Percentiles rank a stretch among this genome's conserved stretches.
These are phyloP conservation scores for Nysson spinosus DNA, from an alignment of 2,888 invertebrate genomes.

Conservation along the genomic window DNA sequence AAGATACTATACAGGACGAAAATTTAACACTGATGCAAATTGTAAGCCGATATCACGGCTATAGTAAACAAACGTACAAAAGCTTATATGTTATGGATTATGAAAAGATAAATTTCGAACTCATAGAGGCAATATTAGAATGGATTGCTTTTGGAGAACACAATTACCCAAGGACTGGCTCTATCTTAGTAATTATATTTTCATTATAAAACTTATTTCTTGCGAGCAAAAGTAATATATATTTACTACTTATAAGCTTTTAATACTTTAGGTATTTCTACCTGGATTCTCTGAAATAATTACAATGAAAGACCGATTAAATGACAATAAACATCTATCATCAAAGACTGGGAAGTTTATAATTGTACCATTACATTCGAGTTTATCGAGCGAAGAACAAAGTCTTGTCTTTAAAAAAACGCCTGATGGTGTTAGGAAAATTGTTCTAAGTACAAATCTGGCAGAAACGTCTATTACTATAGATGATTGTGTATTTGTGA, in stretches of 20 bases:
- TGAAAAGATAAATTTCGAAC: constrained; percentile 87
- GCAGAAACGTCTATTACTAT: constrained; percentile 98
- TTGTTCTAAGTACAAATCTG: constrained; percentile 93
- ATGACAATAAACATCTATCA: constrained; percentile 82
- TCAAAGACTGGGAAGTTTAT: constrained; percentile 83
- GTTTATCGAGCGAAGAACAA: constrained; percentile 91
- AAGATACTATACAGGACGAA: constrained; percentile 84
- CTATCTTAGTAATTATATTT: constrained; percentile 80
- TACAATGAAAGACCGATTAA: constrained; percentile 83
- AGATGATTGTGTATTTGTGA: constrained; percentile 95
- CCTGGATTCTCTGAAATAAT: constrained; percentile 90
- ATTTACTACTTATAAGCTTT: constrained; percentile 3
- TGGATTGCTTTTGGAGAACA: constrained; percentile 86
- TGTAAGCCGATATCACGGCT: constrained; percentile 83
- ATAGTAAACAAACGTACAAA: constrained; percentile 83
- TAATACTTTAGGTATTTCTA: constrained; percentile 80
- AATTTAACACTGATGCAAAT: constrained; percentile 84
- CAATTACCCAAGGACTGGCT: constrained; percentile 83
- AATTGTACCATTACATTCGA: constrained; percentile 91
- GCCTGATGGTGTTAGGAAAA: constrained; percentile 87
- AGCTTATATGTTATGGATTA: constrained; percentile 87
- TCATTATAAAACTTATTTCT: neutral
- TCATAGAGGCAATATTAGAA: constrained; percentile 84
- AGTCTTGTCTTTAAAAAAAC: constrained; percentile 85
- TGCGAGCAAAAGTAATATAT: neutral